Conservation (phyloP, 2,797 vertebrate species). For the Halcyon leucocephala region DNA sequence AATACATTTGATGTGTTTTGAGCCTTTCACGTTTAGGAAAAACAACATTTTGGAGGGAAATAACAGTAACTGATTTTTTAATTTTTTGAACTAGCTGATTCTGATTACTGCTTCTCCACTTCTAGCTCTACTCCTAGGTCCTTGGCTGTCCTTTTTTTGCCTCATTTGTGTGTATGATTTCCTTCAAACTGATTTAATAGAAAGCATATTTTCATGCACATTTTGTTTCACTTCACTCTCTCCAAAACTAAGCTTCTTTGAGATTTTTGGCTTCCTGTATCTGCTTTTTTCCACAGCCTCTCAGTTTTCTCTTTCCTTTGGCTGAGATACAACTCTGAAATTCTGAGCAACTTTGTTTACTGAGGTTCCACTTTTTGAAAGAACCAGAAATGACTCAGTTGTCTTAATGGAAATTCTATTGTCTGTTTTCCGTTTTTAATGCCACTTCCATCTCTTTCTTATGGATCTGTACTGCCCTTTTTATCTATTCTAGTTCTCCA, state of each 20-base stretch:
- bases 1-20: background rate
- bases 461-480: background rate
- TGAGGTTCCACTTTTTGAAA: background rate
- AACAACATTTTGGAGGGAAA: background rate
- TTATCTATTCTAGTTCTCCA: background rate
- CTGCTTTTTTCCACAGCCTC: background rate
- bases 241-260: background rate
- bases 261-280: background rate
- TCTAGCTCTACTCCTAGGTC: background rate
- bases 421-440: background rate
- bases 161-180: background rate
- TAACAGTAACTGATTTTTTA: background rate
- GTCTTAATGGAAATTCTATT: background rate
- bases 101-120: background rate
- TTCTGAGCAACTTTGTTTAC: background rate
- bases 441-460: background rate
- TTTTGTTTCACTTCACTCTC: background rate
- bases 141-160: background rate
- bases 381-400: background rate
- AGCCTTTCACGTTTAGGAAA: background rate
- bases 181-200: background rate
- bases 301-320: conserved; percentile 10
- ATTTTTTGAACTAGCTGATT: background rate
- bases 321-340: background rate
- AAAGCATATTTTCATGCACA: background rate